Percentiles rank a stretch among this genome's conserved stretches.
phyloP scores from a whole-genome alignment of 2,888 invertebrate species.

The Noctua fimbriata region DNA sequence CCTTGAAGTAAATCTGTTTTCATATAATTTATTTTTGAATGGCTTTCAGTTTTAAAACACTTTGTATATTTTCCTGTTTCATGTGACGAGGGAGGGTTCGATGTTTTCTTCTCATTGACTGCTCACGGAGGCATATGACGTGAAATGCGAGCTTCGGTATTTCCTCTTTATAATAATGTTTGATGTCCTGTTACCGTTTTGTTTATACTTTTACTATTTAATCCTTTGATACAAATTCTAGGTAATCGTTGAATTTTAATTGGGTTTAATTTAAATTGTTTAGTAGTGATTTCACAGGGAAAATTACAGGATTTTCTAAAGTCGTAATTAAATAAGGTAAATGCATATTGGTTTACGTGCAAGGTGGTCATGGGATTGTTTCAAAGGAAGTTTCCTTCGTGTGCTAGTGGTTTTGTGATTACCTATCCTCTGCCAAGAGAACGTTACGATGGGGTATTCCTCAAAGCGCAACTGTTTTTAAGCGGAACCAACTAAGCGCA shows the following conservation, averaged over 20 bases:
- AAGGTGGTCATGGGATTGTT: background rate
- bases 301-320: background rate
- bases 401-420: background rate
- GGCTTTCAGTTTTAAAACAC: slow-evolving; percentile 18
- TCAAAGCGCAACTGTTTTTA: too few relatives aligned
- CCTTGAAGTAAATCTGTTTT: slow-evolving; percentile 25
- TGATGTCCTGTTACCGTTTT: slow-evolving; percentile 5
- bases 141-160: slow-evolving; percentile 11
- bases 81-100: background rate
- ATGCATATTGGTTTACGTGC: background rate
- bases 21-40: slow-evolving; percentile 29
- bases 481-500: too few relatives aligned
- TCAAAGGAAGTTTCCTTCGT: background rate
- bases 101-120: slow-evolving; percentile 46
- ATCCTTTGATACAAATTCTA: background rate
- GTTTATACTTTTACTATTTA: slow-evolving; percentile 7
- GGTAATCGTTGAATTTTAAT: slow-evolving; percentile 14
- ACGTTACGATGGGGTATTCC: too few relatives aligned
- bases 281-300: background rate
- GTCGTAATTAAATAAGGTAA: background rate
- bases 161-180: slow-evolving; percentile 22
- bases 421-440: background rate
- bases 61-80: slow-evolving; percentile 20
- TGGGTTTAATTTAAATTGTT: slow-evolving; percentile 1
- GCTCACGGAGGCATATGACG: slow-evolving; percentile 29